A percentile compares a stretch with the other conserved stretches of the same genome.
These are phyloP conservation scores for Malthinus seriepunctatus DNA, from an alignment of 2,888 invertebrate genomes.

Conservation along the genomic window DNA sequence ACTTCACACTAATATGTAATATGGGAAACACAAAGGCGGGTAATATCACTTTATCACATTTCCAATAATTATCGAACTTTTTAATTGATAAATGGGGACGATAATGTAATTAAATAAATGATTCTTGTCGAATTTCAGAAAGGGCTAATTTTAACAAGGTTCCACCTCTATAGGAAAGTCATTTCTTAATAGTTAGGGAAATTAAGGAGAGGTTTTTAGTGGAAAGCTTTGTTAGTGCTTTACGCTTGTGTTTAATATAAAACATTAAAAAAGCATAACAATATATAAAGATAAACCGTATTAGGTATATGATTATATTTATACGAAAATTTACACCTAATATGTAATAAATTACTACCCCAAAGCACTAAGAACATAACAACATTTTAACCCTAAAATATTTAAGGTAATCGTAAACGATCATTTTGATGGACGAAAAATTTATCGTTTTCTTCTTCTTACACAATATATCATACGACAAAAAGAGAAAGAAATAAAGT, in stretches of 20 bases:
- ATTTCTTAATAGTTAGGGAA: too few relatives aligned
- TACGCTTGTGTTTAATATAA: too few relatives aligned
- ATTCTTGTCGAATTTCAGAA: too few relatives aligned
- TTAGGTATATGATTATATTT: constrained; percentile 35
- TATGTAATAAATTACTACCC: constrained; percentile 42
- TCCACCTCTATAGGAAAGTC: too few relatives aligned
- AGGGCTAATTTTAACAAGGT: too few relatives aligned
- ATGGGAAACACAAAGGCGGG: constrained; percentile 1
- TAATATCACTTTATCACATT: constrained; percentile 3
- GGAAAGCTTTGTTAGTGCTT: too few relatives aligned
- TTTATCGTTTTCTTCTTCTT: constrained; percentile 7
- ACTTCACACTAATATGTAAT: constrained; percentile 1
- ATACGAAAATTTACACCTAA: constrained; percentile 46
- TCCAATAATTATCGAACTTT: background rate
- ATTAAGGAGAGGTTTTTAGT: too few relatives aligned
- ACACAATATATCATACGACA: constrained; percentile 2
- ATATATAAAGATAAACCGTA: too few relatives aligned
- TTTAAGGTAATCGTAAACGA: constrained; percentile 14
- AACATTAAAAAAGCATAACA: too few relatives aligned
- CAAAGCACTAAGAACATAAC: constrained; percentile 16
- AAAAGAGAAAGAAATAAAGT: constrained; percentile 22
- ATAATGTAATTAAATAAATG: too few relatives aligned
- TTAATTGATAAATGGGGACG: too few relatives aligned
- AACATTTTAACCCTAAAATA: constrained; percentile 26
- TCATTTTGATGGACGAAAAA: constrained; percentile 9